Percentiles rank a stretch among this genome's conserved stretches.
These are phyloP conservation scores for Tiliacea citrago DNA, from an alignment of 2,888 invertebrate genomes.

Conservation along the genomic window DNA sequence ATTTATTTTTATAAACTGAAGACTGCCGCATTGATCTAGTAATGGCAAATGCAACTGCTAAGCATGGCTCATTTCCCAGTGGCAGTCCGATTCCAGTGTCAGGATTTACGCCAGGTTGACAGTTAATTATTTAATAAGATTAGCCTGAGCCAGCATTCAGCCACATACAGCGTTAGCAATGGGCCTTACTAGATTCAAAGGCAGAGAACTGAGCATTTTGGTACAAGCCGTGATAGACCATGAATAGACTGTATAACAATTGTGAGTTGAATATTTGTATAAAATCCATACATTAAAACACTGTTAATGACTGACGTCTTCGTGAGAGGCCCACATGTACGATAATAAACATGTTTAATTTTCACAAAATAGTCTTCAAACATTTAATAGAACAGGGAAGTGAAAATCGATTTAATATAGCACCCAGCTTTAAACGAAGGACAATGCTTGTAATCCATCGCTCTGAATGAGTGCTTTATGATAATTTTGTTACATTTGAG, in stretches of 20 bases:
- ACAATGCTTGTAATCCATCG: constrained; percentile 74
- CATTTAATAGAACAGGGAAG: constrained; percentile 5
- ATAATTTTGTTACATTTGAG: background rate
- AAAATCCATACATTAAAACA: no score
- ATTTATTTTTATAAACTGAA: background rate
- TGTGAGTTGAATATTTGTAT: no score
- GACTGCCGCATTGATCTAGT: background rate
- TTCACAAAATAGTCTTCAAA: constrained; percentile 14
- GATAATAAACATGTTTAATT: constrained; percentile 40
- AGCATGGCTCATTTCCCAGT: background rate
- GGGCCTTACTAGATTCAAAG: background rate
- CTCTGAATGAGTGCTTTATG: constrained; percentile 81
- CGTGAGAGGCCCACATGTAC: no score
- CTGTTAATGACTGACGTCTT: no score
- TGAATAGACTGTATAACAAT: no score
- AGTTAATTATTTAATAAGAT: background rate
- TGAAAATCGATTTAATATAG: constrained; percentile 67
- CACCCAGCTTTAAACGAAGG: constrained; percentile 80
- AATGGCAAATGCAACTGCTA: background rate
- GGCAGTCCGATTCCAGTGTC: accelerated
- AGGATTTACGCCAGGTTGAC: background rate
- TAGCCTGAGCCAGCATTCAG: background rate
- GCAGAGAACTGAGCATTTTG: background rate
- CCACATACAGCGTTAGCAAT: background rate
- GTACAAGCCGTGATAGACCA: background rate